A percentile compares a stretch with the other conserved stretches of the same genome.
These are phyloP conservation scores for Gallinago nigripennis DNA, from an alignment of 2,797 vertebrate species.

Conservation along the genomic window DNA sequence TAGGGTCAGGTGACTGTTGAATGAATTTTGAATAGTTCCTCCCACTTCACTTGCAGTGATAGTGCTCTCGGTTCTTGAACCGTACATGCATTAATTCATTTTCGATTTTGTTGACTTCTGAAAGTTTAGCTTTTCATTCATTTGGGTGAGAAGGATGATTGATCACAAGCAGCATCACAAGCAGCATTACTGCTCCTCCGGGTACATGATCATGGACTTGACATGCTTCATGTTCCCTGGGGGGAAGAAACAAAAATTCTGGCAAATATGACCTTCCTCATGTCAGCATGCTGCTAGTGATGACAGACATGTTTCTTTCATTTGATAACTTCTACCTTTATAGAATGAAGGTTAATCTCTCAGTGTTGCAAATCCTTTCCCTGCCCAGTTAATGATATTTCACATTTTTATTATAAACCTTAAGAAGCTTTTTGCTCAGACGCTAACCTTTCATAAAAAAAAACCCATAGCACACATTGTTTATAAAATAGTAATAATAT, in stretches of 20 bases:
- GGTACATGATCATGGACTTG: not conserved
- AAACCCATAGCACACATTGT: not conserved
- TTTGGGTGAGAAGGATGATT: not conserved
- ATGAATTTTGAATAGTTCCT: not conserved
- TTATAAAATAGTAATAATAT: constrained; percentile 14
- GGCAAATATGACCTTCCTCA: not conserved
- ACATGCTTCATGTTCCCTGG: not conserved
- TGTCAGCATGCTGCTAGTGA: not conserved
- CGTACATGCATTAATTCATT: not conserved
- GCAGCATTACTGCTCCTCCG: not conserved
- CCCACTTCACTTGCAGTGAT: not conserved
- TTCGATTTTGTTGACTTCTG: not conserved
- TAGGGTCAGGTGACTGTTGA: not conserved
- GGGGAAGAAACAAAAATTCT: not conserved
- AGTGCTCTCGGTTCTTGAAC: not conserved
- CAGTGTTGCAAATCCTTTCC: not conserved
- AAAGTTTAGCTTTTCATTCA: not conserved
- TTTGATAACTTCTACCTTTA: not conserved
- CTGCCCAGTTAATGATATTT: not conserved
- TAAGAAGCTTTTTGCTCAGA: not conserved
- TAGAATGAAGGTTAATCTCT: not conserved
- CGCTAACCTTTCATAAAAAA: not conserved
- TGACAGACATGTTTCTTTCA: not conserved
- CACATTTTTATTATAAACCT: not conserved
- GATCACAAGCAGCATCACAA: not conserved